Evolutionary conservation across 53 echinoderm and acorn worm genomes (phyloP).

Genomic region (Holothuria scabra): DNA sequence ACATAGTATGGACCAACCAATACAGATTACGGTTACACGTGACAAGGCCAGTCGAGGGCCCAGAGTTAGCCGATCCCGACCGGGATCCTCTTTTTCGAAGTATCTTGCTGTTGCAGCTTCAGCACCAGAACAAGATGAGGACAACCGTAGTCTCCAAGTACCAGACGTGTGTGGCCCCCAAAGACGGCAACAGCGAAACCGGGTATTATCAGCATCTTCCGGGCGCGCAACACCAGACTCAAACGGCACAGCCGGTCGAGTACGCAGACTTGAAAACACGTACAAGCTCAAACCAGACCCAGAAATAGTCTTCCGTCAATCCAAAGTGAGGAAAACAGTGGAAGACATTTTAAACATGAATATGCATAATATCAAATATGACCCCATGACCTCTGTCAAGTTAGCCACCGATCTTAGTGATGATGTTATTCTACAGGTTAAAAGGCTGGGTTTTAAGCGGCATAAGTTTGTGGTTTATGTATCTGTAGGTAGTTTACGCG

Average conservation of each 20-base stretch:
- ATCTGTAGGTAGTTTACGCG: constrained; percentile 15
- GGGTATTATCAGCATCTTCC: neutral
- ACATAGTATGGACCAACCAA: neutral
- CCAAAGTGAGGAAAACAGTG: neutral
- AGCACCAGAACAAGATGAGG: neutral
- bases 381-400: constrained; percentile 2
- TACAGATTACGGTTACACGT: neutral
- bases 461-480: constrained; percentile 51
- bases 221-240: neutral
- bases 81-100: constrained; percentile 2
- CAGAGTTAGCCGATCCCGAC: neutral
- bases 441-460: constrained; percentile 28
- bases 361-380: constrained; percentile 24
- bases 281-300: constrained; percentile 37
- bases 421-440: constrained; percentile 12
- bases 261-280: constrained; percentile 37
- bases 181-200: neutral
- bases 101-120: constrained; percentile 3
- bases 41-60: neutral
- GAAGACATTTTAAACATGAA: constrained; percentile 14
- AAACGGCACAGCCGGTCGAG: neutral
- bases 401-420: constrained; percentile 41
- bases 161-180: neutral
- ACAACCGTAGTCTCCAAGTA: neutral
- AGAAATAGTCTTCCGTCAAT: constrained; percentile 3